Base-by-base conservation (phyloP, 2,797 vertebrate genomes). In the Enteromius argenteus region DNA sequence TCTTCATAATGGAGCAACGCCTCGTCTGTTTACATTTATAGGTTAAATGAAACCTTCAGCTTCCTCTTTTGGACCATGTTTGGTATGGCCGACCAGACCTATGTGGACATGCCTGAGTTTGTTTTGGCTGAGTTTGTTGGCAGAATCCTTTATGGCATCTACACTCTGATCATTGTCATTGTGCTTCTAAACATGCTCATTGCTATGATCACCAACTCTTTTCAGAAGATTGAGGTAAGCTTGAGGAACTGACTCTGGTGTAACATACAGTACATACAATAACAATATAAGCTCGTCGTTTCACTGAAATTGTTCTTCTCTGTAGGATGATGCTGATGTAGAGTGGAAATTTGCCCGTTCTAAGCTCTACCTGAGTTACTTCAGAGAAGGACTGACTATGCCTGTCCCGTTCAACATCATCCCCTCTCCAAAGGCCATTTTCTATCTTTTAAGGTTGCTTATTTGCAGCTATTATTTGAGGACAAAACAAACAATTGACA, bases 41-140 rank as follows among this genome's bases (percentile, higher is more conserved):
- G 97, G 90, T 96, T 98, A 86, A 98, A 97, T 0, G 96, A 97
- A 92, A 98, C 96, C 0, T 96, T 98, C 90, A 95, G 94, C 89
- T 98, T 97, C 92, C 93, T 97, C 35, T 98, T 97, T 94, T 97
- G 97, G 97, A 98, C 97, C 58, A 97, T 98, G 96, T 97, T 98
- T 15, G 96, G 97, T 3, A 94, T 96, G 90, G 96, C 94, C 74
- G 96, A 96, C 81, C 95, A 96, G 91, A 93, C 94, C 0, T 95
- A 96, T 9, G 96, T 97, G 85, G 97, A 97, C 90, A 96, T 98
- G 95, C 95, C 96, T 0, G 87, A 95, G 72, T 97, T 92, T 87
- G 87, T 90, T 58, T 87, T 97, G 87, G 96, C 96, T 0, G 95
- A 98, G 90, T 95, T 96, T 56, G 94, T 96, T 3, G 97, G 96